These are phyloP conservation scores for Drosophila mayaguana DNA, from an alignment of 2,888 invertebrate species.

Conservation along the genomic window DNA sequence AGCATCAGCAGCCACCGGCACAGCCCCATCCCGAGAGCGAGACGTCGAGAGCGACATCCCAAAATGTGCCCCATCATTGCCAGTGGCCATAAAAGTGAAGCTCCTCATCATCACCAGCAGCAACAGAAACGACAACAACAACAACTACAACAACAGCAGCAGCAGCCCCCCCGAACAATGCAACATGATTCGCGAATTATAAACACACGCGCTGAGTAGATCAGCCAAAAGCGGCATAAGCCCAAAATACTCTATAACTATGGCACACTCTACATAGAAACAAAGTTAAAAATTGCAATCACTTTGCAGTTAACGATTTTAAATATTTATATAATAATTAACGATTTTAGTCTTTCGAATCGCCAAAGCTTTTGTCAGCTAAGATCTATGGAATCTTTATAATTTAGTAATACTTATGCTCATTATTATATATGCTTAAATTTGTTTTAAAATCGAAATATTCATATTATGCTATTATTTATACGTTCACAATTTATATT, in stretches of 20 bases:
- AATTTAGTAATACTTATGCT: too few relatives aligned
- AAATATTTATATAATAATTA: too few relatives aligned
- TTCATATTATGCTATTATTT: too few relatives aligned
- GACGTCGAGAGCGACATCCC: conserved; percentile 49
- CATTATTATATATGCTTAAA: too few relatives aligned
- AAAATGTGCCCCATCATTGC: conserved; percentile 77
- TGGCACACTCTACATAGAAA: not conserved
- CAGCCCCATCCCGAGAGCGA: conserved; percentile 17
- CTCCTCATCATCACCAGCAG: conserved; percentile 74
- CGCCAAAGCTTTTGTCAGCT: too few relatives aligned
- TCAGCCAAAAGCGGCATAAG: conserved; percentile 28
- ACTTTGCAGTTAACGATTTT: too few relatives aligned
- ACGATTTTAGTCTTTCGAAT: too few relatives aligned
- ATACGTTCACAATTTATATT: too few relatives aligned
- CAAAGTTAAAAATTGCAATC: not conserved
- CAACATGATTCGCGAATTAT: conserved; percentile 84
- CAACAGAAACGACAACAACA: conserved; percentile 22
- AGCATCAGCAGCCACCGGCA: conserved; percentile 17
- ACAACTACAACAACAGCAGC: conserved; percentile 18
- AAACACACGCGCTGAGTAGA: conserved; percentile 70
- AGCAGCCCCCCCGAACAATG: conserved; percentile 74
- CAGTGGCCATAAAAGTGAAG: conserved; percentile 77
- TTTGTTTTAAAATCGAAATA: too few relatives aligned
- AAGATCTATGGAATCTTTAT: too few relatives aligned
- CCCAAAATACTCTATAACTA: conserved; percentile 31